Base-by-base conservation (phyloP, 2,113 vertebrate genomes). In the Gambusia holbrooki region DNA sequence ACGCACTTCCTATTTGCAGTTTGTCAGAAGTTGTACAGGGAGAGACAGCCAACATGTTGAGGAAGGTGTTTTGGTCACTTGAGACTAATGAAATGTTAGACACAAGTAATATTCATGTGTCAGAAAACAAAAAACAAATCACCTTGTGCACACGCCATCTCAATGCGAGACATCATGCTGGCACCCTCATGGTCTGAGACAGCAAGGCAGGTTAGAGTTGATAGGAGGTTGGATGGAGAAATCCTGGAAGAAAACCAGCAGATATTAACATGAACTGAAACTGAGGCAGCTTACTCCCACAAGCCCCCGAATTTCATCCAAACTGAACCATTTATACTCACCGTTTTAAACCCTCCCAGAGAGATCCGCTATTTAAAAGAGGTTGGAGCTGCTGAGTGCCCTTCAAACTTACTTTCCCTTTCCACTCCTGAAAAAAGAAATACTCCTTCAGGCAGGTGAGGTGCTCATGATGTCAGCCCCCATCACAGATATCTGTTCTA, bases 221-320 rank as follows among this genome's bases (percentile, higher is more conserved):
- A 10, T 58, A 25, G 9, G 51, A 58, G 51, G 51, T n/a, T 25
- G 51, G 51, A 58, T 58, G 51, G 51, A 58, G 51, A 17, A 58
- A 58, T 58, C 25, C 25, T 58, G 51, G 51, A 58, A n/a, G 51
- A 58, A 58, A 78, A 93, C 91, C 90, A 89, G 81, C 87, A 87
- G 89, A 92, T 92, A 88, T 89, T 84, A 71, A 79, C 87, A 84
- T 77, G 88, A 90, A 85, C 81, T 77, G 69, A 90, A 87, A 92
- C 86, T 85, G 79, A 85, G 86, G 88, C 84, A 73, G 86, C 84
- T 90, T 89, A 88, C 84, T 82, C 82, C 82, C 61, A 77, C 74
- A 87, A 85, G 27, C 73, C 65, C 80, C 73, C 73, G 76, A 87
- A 86, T 88, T 77, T 73, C 51, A 76, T 81, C 81, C 81, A 74